Base-by-base conservation (phyloP, 2,888 invertebrate genomes). In the Pemphredon lugubris region DNA sequence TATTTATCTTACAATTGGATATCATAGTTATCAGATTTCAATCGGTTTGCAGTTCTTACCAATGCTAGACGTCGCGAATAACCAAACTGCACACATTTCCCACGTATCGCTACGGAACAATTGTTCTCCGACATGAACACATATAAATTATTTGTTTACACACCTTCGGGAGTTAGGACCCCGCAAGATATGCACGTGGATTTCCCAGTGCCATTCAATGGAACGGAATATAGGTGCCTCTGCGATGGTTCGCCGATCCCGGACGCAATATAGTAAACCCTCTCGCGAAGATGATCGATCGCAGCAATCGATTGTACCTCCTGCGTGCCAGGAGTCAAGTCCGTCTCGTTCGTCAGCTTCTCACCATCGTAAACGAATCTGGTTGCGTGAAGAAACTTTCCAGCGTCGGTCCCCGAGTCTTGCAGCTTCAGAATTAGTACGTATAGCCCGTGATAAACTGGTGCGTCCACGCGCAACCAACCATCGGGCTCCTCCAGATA, bases 201-300 rank as follows among this genome's bases (percentile, higher is more conserved):
- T 30, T 80, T 83, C 34, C 83, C 84, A 26, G 89, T 89, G 23
- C 92, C 92, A 20, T 92, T 92, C 37, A 93, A 91, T 72, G 86
- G 75, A 14, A 91, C 88, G 77, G 90, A 90, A 86, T 91, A 93
- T 61, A 93, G 84, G 83, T 97, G 96, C 66, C 93, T 92, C 78
- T 94, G 92, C 77, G 94, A 93, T 0, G 96, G 95, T 67, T 92
- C 90, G 4, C 91, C 91, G 1, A 91, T 91, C 1, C 93, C 92
- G 0, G 95, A 93, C 0, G 93, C 94, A 63, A 93, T 91, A 86
- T 94, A 97, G 88, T 94, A 97, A 71, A 97, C 76, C 54, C 72
- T 78, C 14, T 60, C 76, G 32, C 73, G 82, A n/a, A 57, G 47
- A 23, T 59, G 51, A 34, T 78, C 77, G 39, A 85, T 68, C 7